A percentile compares a stretch with the other conserved stretches of the same genome.
Conservation (phyloP, 2,888 invertebrate species). For the Limnephilus rhombicus region DNA sequence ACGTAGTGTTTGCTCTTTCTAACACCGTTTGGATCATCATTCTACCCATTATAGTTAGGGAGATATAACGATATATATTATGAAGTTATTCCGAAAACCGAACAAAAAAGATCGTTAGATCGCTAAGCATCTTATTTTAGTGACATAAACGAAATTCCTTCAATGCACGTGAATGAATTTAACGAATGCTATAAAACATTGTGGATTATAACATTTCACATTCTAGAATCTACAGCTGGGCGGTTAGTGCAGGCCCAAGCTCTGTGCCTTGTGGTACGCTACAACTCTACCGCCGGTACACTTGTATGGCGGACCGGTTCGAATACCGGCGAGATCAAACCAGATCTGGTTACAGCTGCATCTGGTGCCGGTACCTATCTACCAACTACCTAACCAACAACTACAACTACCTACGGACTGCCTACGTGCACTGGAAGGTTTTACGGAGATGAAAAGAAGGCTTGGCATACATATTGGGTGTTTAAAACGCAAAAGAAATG, state of each 20-base stretch:
- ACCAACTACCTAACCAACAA: neutral
- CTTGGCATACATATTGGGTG: neutral
- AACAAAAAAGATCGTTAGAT: no score
- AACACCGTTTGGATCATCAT: no score
- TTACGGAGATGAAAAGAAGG: no score
- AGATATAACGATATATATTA: no score
- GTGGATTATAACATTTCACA: neutral
- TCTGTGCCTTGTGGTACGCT: neutral
- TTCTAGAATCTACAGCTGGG: neutral
- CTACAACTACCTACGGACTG: neutral
- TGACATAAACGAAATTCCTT: no score
- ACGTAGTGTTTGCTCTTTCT: no score
- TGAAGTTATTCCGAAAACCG: no score
- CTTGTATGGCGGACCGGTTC: neutral
- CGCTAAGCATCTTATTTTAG: no score
- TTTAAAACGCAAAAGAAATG: neutral
- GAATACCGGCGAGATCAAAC: slow-evolving; percentile 1
- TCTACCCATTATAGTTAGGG: no score
- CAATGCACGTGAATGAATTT: no score
- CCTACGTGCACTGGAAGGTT: neutral
- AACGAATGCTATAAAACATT: no score
- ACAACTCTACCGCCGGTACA: neutral
- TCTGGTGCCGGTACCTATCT: neutral
- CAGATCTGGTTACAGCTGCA: neutral
- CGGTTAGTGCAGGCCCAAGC: neutral